Percentiles rank a stretch among this genome's conserved stretches.
These are phyloP conservation scores for Panagrolaimus sp. DNA, from an alignment of 1,140 invertebrate genomes.

Conservation along the genomic window DNA sequence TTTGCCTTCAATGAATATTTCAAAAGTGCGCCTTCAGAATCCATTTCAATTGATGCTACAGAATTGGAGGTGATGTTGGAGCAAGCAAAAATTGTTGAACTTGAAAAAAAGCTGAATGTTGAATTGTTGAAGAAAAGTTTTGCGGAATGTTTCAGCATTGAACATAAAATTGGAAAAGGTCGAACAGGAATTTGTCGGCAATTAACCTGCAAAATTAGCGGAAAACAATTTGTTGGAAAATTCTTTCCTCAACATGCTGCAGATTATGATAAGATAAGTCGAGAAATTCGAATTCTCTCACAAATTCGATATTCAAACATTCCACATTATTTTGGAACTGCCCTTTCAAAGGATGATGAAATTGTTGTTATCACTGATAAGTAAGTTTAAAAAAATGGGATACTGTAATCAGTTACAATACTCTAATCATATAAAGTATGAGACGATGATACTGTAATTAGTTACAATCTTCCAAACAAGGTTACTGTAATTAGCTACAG, in stretches of 20 bases:
- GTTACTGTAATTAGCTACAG: too few relatives aligned
- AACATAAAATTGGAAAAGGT: conserved; percentile 5
- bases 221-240: conserved; percentile 6
- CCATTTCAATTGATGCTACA: not conserved
- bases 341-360: not conserved
- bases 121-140: not conserved
- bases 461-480: too few relatives aligned
- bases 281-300: not conserved
- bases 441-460: too few relatives aligned
- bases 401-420: too few relatives aligned
- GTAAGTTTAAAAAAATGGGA: conserved; percentile 8
- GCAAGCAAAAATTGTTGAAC: not conserved
- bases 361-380: conserved; percentile 2
- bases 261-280: not conserved
- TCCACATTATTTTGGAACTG: not conserved
- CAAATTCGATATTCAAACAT: not conserved
- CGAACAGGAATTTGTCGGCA: not conserved
- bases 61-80: not conserved
- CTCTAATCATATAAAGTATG: too few relatives aligned
- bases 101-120: not conserved
- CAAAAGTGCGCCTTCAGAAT: not conserved
- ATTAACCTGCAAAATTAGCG: not conserved
- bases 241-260: not conserved
- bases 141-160: not conserved
- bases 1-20: conserved; percentile 14